Percentiles rank a stretch among this genome's conserved stretches.
Evolutionary conservation across 1,140 invertebrate genomes (phyloP).

Genomic region (Cyclargus thomasi): DNA sequence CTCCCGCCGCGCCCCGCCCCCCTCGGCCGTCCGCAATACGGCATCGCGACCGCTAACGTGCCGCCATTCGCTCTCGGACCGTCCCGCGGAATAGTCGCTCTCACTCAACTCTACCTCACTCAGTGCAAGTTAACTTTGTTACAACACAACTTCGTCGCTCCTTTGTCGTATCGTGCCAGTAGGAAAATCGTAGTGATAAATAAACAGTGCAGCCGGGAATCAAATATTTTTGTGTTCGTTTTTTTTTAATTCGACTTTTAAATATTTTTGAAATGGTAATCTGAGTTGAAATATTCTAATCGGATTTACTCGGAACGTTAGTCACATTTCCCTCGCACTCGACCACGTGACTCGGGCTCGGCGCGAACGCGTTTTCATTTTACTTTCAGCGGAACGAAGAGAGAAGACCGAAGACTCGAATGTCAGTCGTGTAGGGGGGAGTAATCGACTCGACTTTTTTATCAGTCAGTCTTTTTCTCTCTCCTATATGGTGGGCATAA

Average conservation of each 20-base stretch:
- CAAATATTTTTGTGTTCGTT: background rate
- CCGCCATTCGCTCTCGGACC: slow-evolving; percentile 59
- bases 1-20: slow-evolving; percentile 30
- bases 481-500: slow-evolving; percentile 65
- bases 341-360: slow-evolving; percentile 43
- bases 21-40: slow-evolving; percentile 43
- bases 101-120: slow-evolving; percentile 24
- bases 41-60: slow-evolving; percentile 44
- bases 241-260: background rate
- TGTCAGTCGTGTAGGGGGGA: slow-evolving; percentile 65
- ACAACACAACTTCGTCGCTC: slow-evolving; percentile 16
- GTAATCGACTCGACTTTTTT: slow-evolving; percentile 59
- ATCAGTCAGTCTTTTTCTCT: slow-evolving; percentile 74
- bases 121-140: slow-evolving; percentile 49
- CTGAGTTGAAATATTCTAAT: background rate
- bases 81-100: slow-evolving; percentile 44
- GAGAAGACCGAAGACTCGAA: slow-evolving; percentile 46
- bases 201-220: background rate
- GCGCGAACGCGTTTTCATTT: slow-evolving; percentile 35
- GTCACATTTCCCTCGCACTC: slow-evolving; percentile 36
- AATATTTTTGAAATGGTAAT: background rate
- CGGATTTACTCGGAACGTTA: slow-evolving; percentile 22
- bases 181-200: background rate
- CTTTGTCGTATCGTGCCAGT: slow-evolving; percentile 10
- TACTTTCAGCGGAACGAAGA: slow-evolving; percentile 40